phyloP scores from a whole-genome alignment of 2,113 vertebrate genomes.

The Merops nubicus region DNA sequence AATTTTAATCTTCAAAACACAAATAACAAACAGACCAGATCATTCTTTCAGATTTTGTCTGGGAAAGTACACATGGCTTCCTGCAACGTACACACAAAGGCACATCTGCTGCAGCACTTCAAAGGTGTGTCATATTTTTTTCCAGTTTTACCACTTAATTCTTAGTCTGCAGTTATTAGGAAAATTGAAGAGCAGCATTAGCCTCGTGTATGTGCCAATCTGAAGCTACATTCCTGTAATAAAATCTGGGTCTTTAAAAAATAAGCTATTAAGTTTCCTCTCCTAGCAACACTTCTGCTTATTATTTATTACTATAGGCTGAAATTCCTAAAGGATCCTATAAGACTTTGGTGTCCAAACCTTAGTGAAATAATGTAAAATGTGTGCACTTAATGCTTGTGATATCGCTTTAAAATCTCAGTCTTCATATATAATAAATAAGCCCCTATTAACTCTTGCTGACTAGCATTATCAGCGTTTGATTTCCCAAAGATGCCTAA shows the following conservation, averaged over 20 bases:
- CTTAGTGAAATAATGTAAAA: conserved; percentile 24
- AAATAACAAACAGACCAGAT: background rate
- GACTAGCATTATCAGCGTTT: background rate
- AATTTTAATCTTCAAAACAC: background rate
- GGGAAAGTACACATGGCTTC: background rate
- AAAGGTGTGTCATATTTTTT: background rate
- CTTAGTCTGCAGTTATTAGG: background rate
- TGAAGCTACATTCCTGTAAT: background rate
- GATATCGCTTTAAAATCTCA: background rate
- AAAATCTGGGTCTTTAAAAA: background rate
- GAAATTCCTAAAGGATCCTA: background rate
- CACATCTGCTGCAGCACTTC: background rate
- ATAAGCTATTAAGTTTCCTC: background rate
- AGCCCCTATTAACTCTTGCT: background rate
- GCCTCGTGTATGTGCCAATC: background rate
- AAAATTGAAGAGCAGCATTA: background rate
- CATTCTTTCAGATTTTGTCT: background rate
- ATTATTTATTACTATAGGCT: background rate
- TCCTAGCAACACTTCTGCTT: background rate
- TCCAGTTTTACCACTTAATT: background rate
- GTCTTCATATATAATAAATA: conserved; percentile 37
- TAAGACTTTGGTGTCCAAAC: background rate
- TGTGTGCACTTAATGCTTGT: background rate
- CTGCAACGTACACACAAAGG: rapidly evolving
- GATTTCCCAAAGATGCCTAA: background rate